Evolutionary conservation across 2,113 vertebrate species (phyloP).

Genomic region (Tinamus guttatus): DNA sequence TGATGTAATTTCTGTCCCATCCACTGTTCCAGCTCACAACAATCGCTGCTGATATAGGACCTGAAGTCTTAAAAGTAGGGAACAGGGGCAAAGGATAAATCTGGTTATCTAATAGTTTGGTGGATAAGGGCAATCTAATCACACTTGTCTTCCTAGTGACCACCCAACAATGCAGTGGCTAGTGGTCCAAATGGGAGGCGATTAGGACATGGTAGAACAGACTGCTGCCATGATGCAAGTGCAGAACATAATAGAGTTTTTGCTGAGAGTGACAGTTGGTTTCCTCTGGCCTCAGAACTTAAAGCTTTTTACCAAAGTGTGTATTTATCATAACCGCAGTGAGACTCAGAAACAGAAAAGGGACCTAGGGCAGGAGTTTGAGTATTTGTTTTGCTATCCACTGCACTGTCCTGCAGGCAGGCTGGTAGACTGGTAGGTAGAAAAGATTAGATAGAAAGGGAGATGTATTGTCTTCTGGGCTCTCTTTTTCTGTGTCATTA

Average conservation of each 20-base stretch:
- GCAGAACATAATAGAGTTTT: not conserved
- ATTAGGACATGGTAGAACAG: not conserved
- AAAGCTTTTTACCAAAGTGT: not conserved
- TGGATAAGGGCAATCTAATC: not conserved
- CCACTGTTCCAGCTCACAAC: not conserved
- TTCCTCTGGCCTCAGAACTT: not conserved
- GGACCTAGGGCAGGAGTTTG: not conserved
- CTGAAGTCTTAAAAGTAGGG: not conserved
- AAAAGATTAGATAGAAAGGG: not conserved
- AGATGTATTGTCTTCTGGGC: slow-evolving; percentile 19
- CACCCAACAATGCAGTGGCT: rapidly evolving
- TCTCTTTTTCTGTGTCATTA: slow-evolving; percentile 4
- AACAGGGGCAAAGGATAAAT: not conserved
- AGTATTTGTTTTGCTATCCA: not conserved
- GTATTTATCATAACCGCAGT: not conserved
- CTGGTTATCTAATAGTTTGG: not conserved
- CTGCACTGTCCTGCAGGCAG: not conserved
- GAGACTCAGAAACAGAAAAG: not conserved
- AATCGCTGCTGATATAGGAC: not conserved
- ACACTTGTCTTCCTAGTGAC: not conserved
- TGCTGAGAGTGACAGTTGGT: not conserved
- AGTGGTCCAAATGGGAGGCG: not conserved
- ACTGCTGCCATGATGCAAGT: not conserved
- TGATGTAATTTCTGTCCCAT: not conserved
- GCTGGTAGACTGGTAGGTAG: not conserved